phyloP scores from a whole-genome alignment of 2,113 vertebrate genomes.

The Capreolus pygargus region DNA sequence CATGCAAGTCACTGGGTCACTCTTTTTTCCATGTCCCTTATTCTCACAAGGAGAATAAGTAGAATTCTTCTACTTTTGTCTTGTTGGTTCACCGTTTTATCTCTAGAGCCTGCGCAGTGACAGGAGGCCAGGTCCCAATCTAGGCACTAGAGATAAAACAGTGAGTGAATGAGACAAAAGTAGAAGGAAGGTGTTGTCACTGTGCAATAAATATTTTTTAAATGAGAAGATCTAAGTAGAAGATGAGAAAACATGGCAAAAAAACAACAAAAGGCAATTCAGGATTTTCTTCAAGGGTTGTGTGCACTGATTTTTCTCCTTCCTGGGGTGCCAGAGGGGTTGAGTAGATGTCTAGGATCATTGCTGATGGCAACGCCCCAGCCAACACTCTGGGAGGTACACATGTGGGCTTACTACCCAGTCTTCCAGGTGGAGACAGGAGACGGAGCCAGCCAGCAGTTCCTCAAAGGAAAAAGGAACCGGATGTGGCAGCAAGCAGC shows the following conservation, averaged over 20 bases:
- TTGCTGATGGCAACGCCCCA: background rate
- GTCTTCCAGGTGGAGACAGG: background rate
- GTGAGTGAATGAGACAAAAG: background rate
- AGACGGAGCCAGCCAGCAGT: background rate
- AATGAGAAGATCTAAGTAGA: conserved; percentile 6
- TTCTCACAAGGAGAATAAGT: background rate
- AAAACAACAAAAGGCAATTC: background rate
- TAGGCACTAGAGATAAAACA: background rate
- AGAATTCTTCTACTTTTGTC: background rate
- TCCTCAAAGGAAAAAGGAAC: conserved; percentile 22
- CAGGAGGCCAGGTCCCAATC: background rate
- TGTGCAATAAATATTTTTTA: background rate
- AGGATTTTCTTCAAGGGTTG: background rate
- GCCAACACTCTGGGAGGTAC: background rate
- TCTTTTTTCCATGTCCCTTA: background rate
- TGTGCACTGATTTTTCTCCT: background rate
- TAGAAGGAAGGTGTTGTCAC: background rate
- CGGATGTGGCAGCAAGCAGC: background rate
- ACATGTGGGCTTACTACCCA: background rate
- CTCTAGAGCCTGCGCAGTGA: background rate
- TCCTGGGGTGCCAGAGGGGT: background rate
- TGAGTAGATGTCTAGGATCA: background rate
- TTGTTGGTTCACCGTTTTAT: background rate
- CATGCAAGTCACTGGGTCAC: background rate
- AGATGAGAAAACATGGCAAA: background rate